phyloP scores from a whole-genome alignment of 92 coral and sea anemone species.

The Palythoa caribaeorum region DNA sequence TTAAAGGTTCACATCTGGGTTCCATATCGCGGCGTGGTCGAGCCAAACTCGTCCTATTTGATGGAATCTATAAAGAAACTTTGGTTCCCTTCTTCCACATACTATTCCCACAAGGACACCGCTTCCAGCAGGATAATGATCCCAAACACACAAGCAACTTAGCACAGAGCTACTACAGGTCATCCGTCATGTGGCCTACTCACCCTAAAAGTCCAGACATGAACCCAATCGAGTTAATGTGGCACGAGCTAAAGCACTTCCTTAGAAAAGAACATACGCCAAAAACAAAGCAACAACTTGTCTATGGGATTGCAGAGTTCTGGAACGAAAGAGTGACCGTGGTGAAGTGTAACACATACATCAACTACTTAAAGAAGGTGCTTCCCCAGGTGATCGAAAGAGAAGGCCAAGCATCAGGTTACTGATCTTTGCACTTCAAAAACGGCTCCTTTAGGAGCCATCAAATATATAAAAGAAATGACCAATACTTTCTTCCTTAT shows the following conservation, averaged over 20 bases:
- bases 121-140: conserved; percentile 46
- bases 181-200: conserved; percentile 43
- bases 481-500: neutral
- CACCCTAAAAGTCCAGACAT: conserved; percentile 50
- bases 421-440: neutral
- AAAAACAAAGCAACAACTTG: conserved; percentile 41
- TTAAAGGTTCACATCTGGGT: conserved; percentile 40
- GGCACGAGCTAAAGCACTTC: conserved; percentile 51
- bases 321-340: conserved; percentile 29
- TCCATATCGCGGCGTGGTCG: conserved; percentile 23
- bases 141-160: conserved; percentile 46
- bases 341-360: conserved; percentile 36
- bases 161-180: no score
- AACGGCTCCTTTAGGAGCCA: conserved; percentile 83
- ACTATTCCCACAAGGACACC: conserved; percentile 17
- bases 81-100: conserved; percentile 18
- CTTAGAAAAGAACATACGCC: conserved; percentile 39
- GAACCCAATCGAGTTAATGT: conserved; percentile 22
- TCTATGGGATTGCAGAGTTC: conserved; percentile 43
- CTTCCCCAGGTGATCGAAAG: neutral
- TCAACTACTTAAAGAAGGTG: conserved; percentile 41
- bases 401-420: neutral
- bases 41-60: conserved; percentile 5
- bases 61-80: conserved; percentile 35
- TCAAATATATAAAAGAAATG: conserved; percentile 46